These are phyloP conservation scores for Heterodera filipjevi DNA, from an alignment of 2,888 invertebrate genomes.

Conservation along the genomic window DNA sequence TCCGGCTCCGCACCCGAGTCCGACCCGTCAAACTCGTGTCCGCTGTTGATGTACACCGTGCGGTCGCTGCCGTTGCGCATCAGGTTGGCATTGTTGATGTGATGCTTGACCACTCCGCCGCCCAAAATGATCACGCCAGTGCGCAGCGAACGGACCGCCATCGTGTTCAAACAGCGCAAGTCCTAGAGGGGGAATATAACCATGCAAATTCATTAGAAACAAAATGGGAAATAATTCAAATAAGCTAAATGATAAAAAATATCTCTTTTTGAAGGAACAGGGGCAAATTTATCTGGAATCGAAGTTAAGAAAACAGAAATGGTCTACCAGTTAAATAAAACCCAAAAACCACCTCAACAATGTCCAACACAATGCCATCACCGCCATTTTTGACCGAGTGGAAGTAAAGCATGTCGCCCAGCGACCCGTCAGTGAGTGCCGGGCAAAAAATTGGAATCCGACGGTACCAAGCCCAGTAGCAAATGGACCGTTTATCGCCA, in stretches of 20 bases:
- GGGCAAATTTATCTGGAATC: too few species aligned
- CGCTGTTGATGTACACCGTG: slow-evolving; percentile 90
- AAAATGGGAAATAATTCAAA: neutral
- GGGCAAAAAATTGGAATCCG: slow-evolving; percentile 97
- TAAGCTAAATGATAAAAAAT: too few species aligned
- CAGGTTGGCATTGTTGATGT: slow-evolving; percentile 97
- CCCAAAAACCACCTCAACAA: slow-evolving; percentile 74
- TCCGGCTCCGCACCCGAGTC: slow-evolving; percentile 97
- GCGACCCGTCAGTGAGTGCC: slow-evolving; percentile 87
- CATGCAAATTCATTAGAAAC: slow-evolving; percentile 14
- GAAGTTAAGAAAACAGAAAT: too few species aligned
- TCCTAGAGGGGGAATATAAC: slow-evolving; percentile 51
- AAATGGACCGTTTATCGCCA: slow-evolving; percentile 83
- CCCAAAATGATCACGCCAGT: slow-evolving; percentile 87
- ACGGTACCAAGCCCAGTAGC: slow-evolving; percentile 71
- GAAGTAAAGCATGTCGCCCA: slow-evolving; percentile 98
- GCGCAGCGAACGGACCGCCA: slow-evolving; percentile 87
- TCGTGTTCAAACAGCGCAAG: slow-evolving; percentile 82
- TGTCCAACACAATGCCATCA: slow-evolving; percentile 89
- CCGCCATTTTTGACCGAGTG: slow-evolving; percentile 81
- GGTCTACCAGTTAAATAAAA: too few species aligned
- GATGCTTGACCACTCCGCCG: slow-evolving; percentile 84
- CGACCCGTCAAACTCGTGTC: slow-evolving; percentile 83
- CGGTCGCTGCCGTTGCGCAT: slow-evolving; percentile 98
- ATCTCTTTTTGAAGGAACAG: too few species aligned